Percentiles rank a stretch among this genome's conserved stretches.
Conservation (phyloP, 2,888 invertebrate species). For the Cephus pygmeus region DNA sequence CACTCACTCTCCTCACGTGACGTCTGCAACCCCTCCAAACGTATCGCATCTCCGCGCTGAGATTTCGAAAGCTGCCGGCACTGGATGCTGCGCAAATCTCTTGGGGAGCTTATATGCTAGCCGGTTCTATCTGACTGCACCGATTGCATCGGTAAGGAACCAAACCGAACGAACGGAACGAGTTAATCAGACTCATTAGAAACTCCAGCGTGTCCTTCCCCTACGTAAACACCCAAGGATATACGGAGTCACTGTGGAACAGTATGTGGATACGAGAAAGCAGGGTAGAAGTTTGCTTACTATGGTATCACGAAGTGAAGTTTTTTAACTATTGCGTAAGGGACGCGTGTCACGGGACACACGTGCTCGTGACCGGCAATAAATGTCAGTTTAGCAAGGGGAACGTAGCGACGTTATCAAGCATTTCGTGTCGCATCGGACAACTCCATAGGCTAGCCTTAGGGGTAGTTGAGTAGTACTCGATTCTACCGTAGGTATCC, state of each 20-base stretch:
- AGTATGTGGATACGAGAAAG: background rate
- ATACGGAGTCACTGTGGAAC: background rate
- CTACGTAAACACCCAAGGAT: background rate
- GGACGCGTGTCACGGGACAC: background rate
- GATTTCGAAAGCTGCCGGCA: constrained; percentile 37
- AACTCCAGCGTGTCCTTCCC: background rate
- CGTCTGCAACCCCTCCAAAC: constrained; percentile 37
- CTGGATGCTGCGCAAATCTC: background rate
- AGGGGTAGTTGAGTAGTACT: background rate
- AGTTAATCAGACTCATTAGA: background rate
- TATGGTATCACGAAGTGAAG: background rate
- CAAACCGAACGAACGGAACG: background rate
- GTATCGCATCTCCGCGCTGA: constrained; percentile 52
- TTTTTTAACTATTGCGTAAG: background rate
- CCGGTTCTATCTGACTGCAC: background rate
- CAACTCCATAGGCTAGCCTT: constrained; percentile 3
- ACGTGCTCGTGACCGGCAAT: background rate
- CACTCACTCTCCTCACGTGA: constrained; percentile 27
- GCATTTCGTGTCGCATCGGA: background rate
- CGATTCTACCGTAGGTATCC: background rate
- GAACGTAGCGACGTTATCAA: constrained; percentile 2
- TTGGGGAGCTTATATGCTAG: background rate
- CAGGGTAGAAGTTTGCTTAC: background rate
- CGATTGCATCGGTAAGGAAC: background rate
- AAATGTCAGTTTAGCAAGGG: constrained; percentile 2